Evolutionary conservation across 2,888 invertebrate genomes (phyloP).

Genomic region (Ophraella communa): DNA sequence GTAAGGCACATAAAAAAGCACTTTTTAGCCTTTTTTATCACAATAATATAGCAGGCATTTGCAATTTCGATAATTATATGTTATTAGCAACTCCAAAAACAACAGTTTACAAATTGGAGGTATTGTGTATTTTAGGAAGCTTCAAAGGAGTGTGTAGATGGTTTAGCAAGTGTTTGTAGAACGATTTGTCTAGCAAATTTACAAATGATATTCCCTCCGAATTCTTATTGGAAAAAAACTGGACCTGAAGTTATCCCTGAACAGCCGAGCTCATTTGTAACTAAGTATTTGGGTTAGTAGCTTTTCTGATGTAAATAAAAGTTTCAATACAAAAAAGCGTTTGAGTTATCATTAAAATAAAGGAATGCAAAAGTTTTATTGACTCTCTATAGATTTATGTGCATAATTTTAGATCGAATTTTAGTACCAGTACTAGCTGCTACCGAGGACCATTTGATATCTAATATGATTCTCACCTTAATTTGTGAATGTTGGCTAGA

Average conservation of each 20-base stretch:
- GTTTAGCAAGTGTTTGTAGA: slow-evolving; percentile 76
- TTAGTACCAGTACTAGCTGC: slow-evolving; percentile 79
- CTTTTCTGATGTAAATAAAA: neutral
- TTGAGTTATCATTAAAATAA: no score
- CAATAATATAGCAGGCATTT: no score
- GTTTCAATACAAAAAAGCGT: neutral
- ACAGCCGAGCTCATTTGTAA: slow-evolving; percentile 70
- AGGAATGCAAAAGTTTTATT: slow-evolving; percentile 5
- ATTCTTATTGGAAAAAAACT: slow-evolving; percentile 69
- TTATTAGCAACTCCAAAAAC: no score
- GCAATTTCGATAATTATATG: no score
- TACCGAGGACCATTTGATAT: slow-evolving; percentile 73
- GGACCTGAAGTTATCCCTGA: slow-evolving; percentile 58
- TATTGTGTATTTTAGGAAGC: slow-evolving; percentile 67
- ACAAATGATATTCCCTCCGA: slow-evolving; percentile 80
- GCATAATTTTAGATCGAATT: slow-evolving; percentile 71
- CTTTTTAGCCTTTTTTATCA: no score
- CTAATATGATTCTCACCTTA: slow-evolving; percentile 79
- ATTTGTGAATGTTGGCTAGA: slow-evolving; percentile 89
- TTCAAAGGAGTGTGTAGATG: slow-evolving; percentile 73
- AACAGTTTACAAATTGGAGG: no score
- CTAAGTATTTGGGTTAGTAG: slow-evolving; percentile 71
- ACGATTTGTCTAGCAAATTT: slow-evolving; percentile 81
- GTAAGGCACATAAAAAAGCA: no score
- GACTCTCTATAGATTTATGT: neutral